These are phyloP conservation scores for Dufourea novaeangliae DNA, from an alignment of 1,140 invertebrate species.

Conservation along the genomic window DNA sequence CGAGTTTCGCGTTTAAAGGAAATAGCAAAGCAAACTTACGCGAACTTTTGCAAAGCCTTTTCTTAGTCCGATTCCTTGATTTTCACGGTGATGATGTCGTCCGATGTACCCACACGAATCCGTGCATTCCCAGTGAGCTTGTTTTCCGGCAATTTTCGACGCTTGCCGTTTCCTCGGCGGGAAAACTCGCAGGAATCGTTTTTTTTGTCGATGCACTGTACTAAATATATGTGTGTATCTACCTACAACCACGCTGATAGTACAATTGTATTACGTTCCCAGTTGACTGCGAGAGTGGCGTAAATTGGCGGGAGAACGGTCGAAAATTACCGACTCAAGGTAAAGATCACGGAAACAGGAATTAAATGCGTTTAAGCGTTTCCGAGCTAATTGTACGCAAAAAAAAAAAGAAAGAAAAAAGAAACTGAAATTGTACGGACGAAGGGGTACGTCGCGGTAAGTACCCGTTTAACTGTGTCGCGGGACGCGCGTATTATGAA, in stretches of 20 bases:
- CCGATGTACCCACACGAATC: not conserved
- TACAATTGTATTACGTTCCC: not conserved
- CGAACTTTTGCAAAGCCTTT: slow-evolving; percentile 15
- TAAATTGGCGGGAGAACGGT: not conserved
- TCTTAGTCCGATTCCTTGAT: not conserved
- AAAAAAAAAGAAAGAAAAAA: not conserved
- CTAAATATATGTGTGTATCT: too few species aligned
- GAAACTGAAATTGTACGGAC: not conserved
- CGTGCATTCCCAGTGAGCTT: slow-evolving; percentile 26
- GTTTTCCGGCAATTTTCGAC: slow-evolving; percentile 11
- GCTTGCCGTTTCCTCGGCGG: not conserved
- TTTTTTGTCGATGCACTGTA: not conserved
- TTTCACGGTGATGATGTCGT: slow-evolving; percentile 16
- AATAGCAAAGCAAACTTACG: not conserved
- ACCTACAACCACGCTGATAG: too few species aligned
- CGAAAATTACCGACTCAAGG: slow-evolving; percentile 6
- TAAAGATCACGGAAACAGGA: not conserved
- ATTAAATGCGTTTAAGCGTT: not conserved
- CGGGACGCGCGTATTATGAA: not conserved
- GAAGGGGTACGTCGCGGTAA: not conserved
- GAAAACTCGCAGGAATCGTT: not conserved
- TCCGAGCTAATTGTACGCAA: not conserved
- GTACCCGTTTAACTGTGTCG: not conserved
- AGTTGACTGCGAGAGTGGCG: not conserved
- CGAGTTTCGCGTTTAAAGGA: not conserved